phyloP scores from a whole-genome alignment of 2,113 vertebrate genomes.

The Holacanthus passer region DNA sequence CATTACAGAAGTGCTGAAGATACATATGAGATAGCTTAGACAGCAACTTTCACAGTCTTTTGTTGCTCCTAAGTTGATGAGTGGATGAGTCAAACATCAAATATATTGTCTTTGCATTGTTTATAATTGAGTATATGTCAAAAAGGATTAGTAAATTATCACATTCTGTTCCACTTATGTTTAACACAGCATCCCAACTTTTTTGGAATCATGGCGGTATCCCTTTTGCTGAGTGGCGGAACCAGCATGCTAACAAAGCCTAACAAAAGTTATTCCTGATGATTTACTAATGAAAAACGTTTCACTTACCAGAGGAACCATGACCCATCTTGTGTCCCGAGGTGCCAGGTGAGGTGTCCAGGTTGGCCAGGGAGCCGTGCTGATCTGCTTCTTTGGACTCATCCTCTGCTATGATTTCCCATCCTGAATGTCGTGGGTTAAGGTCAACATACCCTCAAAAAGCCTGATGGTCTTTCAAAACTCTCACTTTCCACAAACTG shows the following conservation, averaged over 20 bases:
- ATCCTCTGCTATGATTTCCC: constrained; percentile 93
- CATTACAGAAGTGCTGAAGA: neutral
- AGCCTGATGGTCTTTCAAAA: neutral
- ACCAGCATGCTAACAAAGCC: neutral
- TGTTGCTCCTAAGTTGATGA: too few relatives aligned
- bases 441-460: constrained; percentile 72
- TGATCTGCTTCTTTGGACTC: constrained; percentile 92
- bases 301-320: constrained; percentile 85
- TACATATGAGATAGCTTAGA: neutral
- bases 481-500: constrained; percentile 3
- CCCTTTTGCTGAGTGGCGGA: neutral
- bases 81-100: too few relatives aligned
- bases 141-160: too few relatives aligned
- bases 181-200: too few relatives aligned
- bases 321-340: constrained; percentile 87
- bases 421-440: constrained; percentile 88
- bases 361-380: constrained; percentile 86
- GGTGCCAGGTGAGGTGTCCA: constrained; percentile 88
- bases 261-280: neutral
- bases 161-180: too few relatives aligned
- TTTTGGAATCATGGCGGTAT: too few relatives aligned
- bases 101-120: too few relatives aligned
- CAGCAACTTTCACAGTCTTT: too few relatives aligned
- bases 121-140: too few relatives aligned
- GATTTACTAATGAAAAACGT: neutral